A percentile compares a stretch with the other conserved stretches of the same genome.
Conservation (phyloP, 2,797 vertebrate species). For the Rhincodon typus region DNA sequence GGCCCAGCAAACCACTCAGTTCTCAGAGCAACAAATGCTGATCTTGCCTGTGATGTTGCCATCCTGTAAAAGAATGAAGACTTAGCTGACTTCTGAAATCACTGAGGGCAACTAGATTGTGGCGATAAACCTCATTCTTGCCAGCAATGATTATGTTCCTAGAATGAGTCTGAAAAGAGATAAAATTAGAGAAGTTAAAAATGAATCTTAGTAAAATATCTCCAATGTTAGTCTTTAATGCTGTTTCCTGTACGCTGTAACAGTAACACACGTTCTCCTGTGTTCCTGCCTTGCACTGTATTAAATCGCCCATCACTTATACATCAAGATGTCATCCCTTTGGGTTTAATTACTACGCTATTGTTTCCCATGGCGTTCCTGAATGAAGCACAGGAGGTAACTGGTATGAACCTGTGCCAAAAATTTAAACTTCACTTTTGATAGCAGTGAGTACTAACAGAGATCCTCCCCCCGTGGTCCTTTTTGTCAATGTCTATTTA, state of each 20-base stretch:
- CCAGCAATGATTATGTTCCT: background rate
- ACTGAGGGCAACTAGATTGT: background rate
- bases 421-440: background rate
- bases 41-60: too few relatives aligned
- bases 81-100: background rate
- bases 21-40: too few relatives aligned
- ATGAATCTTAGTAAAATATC: background rate
- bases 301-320: background rate
- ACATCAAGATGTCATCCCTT: background rate
- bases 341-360: conserved; percentile 1
- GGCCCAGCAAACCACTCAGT: too few relatives aligned
- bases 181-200: background rate
- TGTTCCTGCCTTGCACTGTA: background rate
- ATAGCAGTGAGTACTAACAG: background rate
- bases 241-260: background rate
- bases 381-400: background rate
- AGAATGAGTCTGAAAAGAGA: background rate
- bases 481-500: background rate
- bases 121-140: background rate
- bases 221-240: background rate
- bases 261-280: background rate
- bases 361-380: background rate
- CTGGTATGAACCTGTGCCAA: background rate
- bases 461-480: background rate
- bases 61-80: too few relatives aligned